Base-by-base conservation (phyloP, 2,888 invertebrate species). In the Odontocerum albicorne region DNA sequence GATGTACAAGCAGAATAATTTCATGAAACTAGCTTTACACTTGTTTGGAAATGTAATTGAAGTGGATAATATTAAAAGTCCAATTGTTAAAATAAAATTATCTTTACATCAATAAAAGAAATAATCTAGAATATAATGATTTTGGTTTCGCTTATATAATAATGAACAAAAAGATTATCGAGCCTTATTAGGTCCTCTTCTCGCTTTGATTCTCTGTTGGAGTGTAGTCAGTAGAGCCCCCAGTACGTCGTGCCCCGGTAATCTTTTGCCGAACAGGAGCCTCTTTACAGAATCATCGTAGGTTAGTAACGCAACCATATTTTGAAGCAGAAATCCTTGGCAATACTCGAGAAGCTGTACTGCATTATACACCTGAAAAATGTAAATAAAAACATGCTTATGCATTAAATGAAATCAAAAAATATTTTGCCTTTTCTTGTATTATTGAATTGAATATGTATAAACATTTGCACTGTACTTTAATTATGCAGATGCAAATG, bases 261-360 rank as follows among this genome's bases (percentile, higher is more conserved):
- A 76, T 66, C 92, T 88, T 71, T 92, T 93, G 33, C 92, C 93
- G 66, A 93, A 93, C 31, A 94, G 79, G 51, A 94, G 74, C 59
- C 92, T 83, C 67, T 93, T 90, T 1, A 93, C 92, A 0, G 92
- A 92, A 68, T 93, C 93, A 66, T 93, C 93, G 66, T 92, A 93
- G 0, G 92, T 93, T 42, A 94, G 77, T 19, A 93, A 75, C n/a
- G 92, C 91, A n/a, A 93, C 92, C 92, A 94, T 91, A 67, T 94
- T 93, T 73, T 94, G 93, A 39, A 94, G 80, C 19, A 94, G 76
- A 70, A 92, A 93, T 46, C 92, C 92, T 74, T 93, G 93, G 67
- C 93, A 93, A 71, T 91, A 93, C 72, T 93, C 92, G 66, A 94
- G 73, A 32, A 94, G 77, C 69, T 92, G 90, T 27, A 85, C 83